Conservation (phyloP, 2,797 vertebrate species). For the Sebastes kiyomatsui region DNA sequence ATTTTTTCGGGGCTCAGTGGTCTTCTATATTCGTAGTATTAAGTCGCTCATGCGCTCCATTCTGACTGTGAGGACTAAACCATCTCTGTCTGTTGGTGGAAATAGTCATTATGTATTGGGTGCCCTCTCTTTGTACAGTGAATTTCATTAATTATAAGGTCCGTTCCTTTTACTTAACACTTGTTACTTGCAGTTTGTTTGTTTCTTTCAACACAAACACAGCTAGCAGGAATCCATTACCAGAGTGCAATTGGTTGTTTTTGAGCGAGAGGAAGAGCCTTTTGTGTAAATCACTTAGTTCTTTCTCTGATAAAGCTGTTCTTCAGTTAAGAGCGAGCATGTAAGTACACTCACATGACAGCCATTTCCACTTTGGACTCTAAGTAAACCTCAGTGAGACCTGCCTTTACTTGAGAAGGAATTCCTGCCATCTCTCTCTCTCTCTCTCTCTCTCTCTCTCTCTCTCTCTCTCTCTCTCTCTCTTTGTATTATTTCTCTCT, state of each 20-base stretch:
- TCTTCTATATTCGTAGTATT: too few species aligned
- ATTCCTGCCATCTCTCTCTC: slow-evolving; percentile 16
- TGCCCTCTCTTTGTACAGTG: background rate
- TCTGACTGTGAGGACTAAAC: too few species aligned
- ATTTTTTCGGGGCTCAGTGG: rapidly evolving
- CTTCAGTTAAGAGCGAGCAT: background rate
- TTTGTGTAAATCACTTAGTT: background rate
- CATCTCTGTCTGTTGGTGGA: background rate
- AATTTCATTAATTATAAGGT: background rate
- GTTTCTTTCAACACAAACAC: background rate
- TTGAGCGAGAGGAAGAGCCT: background rate
- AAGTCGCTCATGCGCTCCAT: too few species aligned
- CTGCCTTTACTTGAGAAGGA: slow-evolving; percentile 66
- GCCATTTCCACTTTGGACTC: slow-evolving; percentile 9
- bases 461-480: background rate
- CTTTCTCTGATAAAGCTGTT: background rate
- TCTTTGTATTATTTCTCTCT: slow-evolving; percentile 3
- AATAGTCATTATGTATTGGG: background rate
- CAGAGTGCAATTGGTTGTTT: background rate
- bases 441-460: background rate
- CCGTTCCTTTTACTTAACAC: background rate
- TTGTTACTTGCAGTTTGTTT: background rate
- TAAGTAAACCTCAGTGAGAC: slow-evolving; percentile 57
- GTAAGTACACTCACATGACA: slow-evolving; percentile 3
- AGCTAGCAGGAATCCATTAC: background rate